Evolutionary conservation across 2,797 vertebrate species (phyloP).

Genomic region (Nannoperca obscura): DNA sequence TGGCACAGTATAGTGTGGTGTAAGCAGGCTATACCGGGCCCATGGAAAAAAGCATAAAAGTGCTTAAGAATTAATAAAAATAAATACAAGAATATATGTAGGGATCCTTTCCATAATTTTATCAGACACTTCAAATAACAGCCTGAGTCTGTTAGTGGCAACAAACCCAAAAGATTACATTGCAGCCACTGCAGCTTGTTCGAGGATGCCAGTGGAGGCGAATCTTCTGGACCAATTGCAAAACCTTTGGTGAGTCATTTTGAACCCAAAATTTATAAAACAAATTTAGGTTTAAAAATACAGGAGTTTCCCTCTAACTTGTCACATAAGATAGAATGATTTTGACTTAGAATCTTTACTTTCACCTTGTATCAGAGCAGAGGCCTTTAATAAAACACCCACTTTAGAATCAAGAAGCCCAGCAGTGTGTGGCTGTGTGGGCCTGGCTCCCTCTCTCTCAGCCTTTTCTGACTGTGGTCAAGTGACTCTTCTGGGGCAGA

Average conservation of each 20-base stretch:
- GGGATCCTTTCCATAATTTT: too few relatives aligned
- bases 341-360: neutral
- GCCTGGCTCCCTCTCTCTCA: neutral
- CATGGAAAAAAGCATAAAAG: neutral
- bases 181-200: too few relatives aligned
- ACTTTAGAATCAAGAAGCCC: slow-evolving; percentile 19
- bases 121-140: too few relatives aligned
- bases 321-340: neutral
- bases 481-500: slow-evolving; percentile 13
- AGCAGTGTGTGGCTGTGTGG: slow-evolving; percentile 1
- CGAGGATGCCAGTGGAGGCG: too few relatives aligned
- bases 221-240: too few relatives aligned
- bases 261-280: too few relatives aligned
- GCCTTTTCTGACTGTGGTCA: slow-evolving; percentile 4
- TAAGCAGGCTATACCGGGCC: neutral
- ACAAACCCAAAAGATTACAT: too few relatives aligned
- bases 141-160: too few relatives aligned
- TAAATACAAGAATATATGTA: neutral
- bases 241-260: too few relatives aligned
- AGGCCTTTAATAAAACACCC: slow-evolving; percentile 10
- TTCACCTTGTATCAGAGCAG: neutral
- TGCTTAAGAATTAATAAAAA: neutral
- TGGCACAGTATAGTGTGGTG: neutral
- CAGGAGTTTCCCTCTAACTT: neutral
- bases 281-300: too few relatives aligned